phyloP scores from a whole-genome alignment of 2,888 invertebrate species.

The Ophonus ardosiacus region DNA sequence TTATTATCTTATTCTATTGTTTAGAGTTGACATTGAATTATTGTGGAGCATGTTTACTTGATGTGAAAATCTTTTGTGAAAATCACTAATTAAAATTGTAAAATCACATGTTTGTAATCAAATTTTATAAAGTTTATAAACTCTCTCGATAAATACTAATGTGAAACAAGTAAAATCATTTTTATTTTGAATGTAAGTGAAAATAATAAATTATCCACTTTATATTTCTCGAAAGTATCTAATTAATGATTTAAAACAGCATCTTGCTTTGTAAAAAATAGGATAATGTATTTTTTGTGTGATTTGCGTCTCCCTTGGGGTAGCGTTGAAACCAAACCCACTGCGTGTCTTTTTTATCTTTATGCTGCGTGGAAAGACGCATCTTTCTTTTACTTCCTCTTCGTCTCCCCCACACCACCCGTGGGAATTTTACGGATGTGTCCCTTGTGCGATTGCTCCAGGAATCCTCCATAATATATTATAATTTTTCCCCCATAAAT shows the following conservation, averaged over 20 bases:
- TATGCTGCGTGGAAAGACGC: neutral
- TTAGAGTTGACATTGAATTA: too few species aligned
- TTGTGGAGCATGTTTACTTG: too few species aligned
- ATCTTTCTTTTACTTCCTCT: neutral
- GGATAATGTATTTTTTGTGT: neutral
- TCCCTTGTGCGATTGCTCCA: constrained; percentile 13
- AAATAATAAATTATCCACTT: neutral
- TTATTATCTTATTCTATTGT: too few species aligned
- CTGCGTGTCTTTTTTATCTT: neutral
- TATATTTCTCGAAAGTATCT: neutral
- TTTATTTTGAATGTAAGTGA: too few species aligned
- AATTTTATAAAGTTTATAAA: too few species aligned
- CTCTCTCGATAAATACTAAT: too few species aligned
- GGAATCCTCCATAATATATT: constrained; percentile 37
- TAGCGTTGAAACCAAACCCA: constrained; percentile 17
- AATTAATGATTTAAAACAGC: neutral
- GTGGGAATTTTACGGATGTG: constrained; percentile 37
- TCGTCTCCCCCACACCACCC: neutral
- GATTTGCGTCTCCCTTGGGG: neutral
- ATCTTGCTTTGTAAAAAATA: neutral
- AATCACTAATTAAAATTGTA: too few species aligned
- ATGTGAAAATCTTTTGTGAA: too few species aligned
- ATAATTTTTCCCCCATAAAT: constrained; percentile 34
- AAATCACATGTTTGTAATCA: too few species aligned
- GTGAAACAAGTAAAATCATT: too few species aligned